Evolutionary conservation across 1,140 invertebrate genomes (phyloP).

Genomic region (Drosophila bifasciata): DNA sequence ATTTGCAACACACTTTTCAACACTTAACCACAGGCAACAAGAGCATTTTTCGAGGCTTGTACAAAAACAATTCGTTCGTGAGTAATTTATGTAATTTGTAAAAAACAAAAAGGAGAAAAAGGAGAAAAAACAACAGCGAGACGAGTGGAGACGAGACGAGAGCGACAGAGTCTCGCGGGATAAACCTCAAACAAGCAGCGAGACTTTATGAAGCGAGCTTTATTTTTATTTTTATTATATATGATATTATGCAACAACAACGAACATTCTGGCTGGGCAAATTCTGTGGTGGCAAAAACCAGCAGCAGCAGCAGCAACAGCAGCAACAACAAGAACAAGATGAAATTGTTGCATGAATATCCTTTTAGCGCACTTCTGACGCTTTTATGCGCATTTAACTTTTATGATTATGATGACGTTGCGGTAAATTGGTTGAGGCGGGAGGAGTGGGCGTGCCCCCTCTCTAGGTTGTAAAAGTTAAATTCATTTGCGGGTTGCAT

Average conservation of each 20-base stretch:
- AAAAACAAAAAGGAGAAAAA: too few species aligned
- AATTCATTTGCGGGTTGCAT: constrained; percentile 5
- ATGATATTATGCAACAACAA: constrained; percentile 25
- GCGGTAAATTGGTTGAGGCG: constrained; percentile 46
- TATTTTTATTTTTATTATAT: constrained; percentile 58
- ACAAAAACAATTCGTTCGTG: constrained; percentile 49
- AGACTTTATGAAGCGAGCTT: constrained; percentile 60
- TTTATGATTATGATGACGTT: constrained; percentile 62
- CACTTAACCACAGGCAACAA: too few species aligned
- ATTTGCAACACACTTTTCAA: constrained; percentile 41
- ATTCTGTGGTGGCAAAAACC: too few species aligned
- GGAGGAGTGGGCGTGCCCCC: neutral
- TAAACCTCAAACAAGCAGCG: constrained; percentile 44
- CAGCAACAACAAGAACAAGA: too few species aligned
- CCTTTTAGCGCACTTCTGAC: constrained; percentile 57
- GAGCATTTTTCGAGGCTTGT: constrained; percentile 20
- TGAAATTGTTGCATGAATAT: constrained; percentile 58
- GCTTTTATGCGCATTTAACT: constrained; percentile 65
- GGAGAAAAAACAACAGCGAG: too few species aligned
- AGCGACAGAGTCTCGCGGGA: neutral
- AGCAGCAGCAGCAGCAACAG: neutral
- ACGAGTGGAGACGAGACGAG: too few species aligned
- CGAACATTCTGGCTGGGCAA: neutral
- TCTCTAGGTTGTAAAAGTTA: constrained; percentile 19
- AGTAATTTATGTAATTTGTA: constrained; percentile 64